Evolutionary conservation across 2,113 vertebrate genomes (phyloP).

Genomic region (Platanista minor): DNA sequence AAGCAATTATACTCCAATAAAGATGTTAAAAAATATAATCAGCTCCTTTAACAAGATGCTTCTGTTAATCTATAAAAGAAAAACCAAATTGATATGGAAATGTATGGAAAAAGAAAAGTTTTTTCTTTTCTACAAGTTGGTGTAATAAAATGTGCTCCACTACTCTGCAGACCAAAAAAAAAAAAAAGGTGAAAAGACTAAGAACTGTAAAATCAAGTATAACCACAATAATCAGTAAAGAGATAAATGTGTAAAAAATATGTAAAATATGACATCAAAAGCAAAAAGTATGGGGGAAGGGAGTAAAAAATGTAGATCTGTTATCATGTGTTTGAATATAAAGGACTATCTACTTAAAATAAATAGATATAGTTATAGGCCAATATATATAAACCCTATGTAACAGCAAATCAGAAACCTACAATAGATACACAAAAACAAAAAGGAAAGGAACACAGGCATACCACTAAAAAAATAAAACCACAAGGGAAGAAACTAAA

Average conservation of each 20-base stretch:
- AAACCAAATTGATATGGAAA: slow-evolving; percentile 1
- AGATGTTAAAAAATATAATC: neutral
- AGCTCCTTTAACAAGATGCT: neutral
- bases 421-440: too few relatives aligned
- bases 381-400: too few relatives aligned
- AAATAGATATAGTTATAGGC: too few relatives aligned
- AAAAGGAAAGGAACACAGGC: too few relatives aligned
- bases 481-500: too few relatives aligned
- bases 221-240: neutral
- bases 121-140: neutral
- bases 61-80: neutral
- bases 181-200: neutral
- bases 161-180: neutral
- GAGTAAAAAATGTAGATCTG: too few relatives aligned
- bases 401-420: too few relatives aligned
- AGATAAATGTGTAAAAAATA: neutral
- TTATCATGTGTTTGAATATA: too few relatives aligned
- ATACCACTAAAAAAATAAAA: too few relatives aligned
- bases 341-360: too few relatives aligned
- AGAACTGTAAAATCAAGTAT: neutral
- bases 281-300: neutral
- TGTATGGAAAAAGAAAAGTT: neutral
- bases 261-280: neutral
- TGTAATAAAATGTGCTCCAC: neutral
- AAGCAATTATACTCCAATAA: too few relatives aligned